These are phyloP conservation scores for Ancistrus triradiatus DNA, from an alignment of 2,113 vertebrate genomes.

Conservation along the genomic window DNA sequence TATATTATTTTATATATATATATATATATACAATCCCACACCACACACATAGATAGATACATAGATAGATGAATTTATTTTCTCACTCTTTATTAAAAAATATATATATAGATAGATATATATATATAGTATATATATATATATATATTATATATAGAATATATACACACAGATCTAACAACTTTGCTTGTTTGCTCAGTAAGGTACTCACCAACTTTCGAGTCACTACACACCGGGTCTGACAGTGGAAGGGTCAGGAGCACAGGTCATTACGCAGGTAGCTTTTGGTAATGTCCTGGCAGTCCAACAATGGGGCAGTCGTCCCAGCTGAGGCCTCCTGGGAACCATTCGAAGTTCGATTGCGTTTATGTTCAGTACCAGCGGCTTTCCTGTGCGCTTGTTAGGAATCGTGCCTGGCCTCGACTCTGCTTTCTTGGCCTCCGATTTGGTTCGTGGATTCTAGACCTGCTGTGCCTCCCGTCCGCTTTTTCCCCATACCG, in stretches of 20 bases:
- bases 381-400: constrained; percentile 80
- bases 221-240: no score
- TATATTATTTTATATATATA: no score
- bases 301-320: constrained; percentile 85
- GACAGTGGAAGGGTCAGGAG: constrained; percentile 83
- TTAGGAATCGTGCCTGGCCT: constrained; percentile 85
- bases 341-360: constrained; percentile 66
- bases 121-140: no score
- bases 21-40: no score
- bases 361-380: constrained; percentile 79
- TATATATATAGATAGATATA: no score
- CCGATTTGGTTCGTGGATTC: constrained; percentile 82
- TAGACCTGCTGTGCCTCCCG: constrained; percentile 70
- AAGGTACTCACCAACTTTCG: no score
- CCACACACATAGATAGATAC: no score
- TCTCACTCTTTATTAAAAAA: no score
- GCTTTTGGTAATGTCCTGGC: constrained; percentile 83
- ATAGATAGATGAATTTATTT: no score
- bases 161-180: no score
- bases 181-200: no score
- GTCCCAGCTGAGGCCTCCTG: constrained; percentile 85
- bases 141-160: no score
- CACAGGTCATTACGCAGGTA: constrained; percentile 87
- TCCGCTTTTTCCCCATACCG: constrained; percentile 69
- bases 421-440: constrained; percentile 86